Evolutionary conservation across 2,797 vertebrate species (phyloP).

Genomic region (Arctocebus calabarensis): DNA sequence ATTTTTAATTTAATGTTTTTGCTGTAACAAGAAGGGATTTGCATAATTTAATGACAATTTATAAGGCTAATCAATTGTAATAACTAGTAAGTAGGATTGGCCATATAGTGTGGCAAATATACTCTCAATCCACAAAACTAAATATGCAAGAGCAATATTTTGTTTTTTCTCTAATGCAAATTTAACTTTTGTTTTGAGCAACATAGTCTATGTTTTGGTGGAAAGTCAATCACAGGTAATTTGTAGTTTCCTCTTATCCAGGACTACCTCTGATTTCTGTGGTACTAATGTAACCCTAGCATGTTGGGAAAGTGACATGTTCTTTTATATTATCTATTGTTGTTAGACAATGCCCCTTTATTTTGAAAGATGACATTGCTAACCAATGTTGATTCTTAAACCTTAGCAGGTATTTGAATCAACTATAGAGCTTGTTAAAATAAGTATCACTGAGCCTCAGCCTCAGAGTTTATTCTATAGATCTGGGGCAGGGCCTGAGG

Average conservation of each 20-base stretch:
- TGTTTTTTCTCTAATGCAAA: neutral
- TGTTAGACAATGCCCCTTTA: neutral
- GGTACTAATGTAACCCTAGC: neutral
- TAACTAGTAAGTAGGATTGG: neutral
- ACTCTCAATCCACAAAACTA: neutral
- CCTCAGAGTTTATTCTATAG: neutral
- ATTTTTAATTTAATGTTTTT: neutral
- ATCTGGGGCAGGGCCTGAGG: neutral
- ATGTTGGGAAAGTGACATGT: neutral
- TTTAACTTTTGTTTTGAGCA: neutral
- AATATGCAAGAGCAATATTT: neutral
- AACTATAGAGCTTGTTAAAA: neutral
- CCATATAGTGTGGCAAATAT: neutral
- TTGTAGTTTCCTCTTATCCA: neutral
- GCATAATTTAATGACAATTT: conserved; percentile 14
- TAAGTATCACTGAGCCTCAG: neutral
- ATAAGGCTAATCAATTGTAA: neutral
- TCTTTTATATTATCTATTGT: neutral
- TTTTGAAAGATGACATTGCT: conserved; percentile 21
- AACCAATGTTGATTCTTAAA: neutral
- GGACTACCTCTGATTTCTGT: neutral
- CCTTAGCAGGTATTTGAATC: neutral
- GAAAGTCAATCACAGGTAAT: neutral
- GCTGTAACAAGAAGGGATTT: neutral
- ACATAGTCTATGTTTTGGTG: neutral